Percentiles rank a stretch among this genome's conserved stretches.
These are phyloP conservation scores for Apotomis betuletana DNA, from an alignment of 2,888 invertebrate genomes.

Conservation along the genomic window DNA sequence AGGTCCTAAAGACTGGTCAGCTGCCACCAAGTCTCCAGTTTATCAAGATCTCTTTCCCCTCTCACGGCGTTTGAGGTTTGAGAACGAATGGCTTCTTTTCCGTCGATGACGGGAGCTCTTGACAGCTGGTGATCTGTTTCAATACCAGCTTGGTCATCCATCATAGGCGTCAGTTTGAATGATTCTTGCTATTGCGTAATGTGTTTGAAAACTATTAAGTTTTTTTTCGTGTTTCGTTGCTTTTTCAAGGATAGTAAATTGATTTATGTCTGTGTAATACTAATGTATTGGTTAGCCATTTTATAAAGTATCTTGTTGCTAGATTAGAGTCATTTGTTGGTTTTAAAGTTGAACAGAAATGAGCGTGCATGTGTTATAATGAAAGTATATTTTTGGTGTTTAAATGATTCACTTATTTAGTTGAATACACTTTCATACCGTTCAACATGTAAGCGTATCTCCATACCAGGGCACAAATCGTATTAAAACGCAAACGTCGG, in stretches of 20 bases:
- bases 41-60: slow-evolving; percentile 22
- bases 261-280: slow-evolving; percentile 13
- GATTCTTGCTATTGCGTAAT: slow-evolving; percentile 70
- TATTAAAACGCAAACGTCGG: too few species aligned
- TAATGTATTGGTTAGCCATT: not conserved
- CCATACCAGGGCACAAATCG: too few species aligned
- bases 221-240: slow-evolving; percentile 55
- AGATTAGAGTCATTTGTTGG: not conserved
- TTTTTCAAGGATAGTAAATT: slow-evolving; percentile 29
- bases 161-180: slow-evolving; percentile 67
- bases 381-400: too few species aligned
- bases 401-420: too few species aligned
- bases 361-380: too few species aligned
- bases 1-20: slow-evolving; percentile 27
- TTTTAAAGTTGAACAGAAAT: too few species aligned
- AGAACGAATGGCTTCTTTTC: slow-evolving; percentile 21
- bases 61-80: not conserved
- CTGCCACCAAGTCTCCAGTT: slow-evolving; percentile 15
- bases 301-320: not conserved
- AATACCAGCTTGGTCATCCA: slow-evolving; percentile 71
- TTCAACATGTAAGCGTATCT: too few species aligned
- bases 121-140: slow-evolving; percentile 57
- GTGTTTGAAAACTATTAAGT: slow-evolving; percentile 68
- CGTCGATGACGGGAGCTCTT: slow-evolving; percentile 47
- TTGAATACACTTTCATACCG: too few species aligned